A percentile compares a stretch with the other conserved stretches of the same genome.
Conservation (phyloP, 1,140 invertebrate species). For the Hyphantria cunea region DNA sequence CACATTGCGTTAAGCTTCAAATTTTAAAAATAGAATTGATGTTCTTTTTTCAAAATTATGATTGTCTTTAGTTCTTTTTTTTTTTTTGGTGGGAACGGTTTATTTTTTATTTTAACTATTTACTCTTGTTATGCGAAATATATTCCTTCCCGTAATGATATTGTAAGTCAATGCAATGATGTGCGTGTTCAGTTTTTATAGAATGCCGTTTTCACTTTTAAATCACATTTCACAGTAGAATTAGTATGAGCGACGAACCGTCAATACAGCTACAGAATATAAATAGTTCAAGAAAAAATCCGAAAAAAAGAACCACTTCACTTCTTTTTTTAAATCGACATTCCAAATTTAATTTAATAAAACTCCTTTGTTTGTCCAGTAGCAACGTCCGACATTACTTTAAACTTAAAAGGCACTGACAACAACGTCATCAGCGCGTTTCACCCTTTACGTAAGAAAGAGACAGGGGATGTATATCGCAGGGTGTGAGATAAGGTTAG, state of each 20-base stretch:
- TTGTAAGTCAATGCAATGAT: conserved; percentile 4
- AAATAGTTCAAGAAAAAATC: conserved; percentile 6
- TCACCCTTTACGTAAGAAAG: conserved; percentile 55
- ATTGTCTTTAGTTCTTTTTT: neutral
- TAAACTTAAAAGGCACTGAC: conserved; percentile 70
- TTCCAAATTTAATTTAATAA: conserved; percentile 19
- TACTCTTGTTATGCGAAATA: neutral
- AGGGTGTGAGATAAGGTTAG: neutral
- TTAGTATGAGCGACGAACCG: conserved; percentile 41
- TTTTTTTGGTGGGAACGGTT: neutral
- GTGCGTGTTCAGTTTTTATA: conserved; percentile 11
- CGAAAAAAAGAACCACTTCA: conserved; percentile 3
- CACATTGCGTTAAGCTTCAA: conserved; percentile 45
- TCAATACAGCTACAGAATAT: conserved; percentile 19
- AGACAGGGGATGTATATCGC: conserved; percentile 24
- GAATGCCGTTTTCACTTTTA: conserved; percentile 46
- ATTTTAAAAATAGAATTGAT: neutral
- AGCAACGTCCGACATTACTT: conserved; percentile 61
- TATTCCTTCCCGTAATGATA: conserved; percentile 1
- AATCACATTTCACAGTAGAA: conserved; percentile 46
- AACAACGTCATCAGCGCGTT: conserved; percentile 42
- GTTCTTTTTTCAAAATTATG: neutral
- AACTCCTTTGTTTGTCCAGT: conserved; percentile 45
- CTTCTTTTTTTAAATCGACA: neutral
- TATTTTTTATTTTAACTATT: neutral